Conservation (phyloP, 2,113 vertebrate genomes). For the Lynx canadensis region DNA sequence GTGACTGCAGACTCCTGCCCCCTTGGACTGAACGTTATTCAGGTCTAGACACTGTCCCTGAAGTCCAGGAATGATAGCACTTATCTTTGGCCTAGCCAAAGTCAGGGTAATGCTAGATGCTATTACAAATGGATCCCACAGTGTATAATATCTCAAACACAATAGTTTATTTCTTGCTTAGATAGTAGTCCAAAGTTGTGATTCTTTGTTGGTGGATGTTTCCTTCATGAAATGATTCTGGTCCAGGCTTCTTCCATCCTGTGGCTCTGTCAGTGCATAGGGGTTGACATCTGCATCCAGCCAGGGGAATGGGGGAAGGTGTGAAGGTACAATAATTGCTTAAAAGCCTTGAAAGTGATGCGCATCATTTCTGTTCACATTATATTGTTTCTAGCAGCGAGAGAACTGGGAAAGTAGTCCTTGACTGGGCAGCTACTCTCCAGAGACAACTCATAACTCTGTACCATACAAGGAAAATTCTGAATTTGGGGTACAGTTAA, state of each 20-base stretch:
- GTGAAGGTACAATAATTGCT: background rate
- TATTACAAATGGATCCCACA: background rate
- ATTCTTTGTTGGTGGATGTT: background rate
- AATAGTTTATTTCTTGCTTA: background rate
- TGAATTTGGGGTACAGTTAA: conserved; percentile 3
- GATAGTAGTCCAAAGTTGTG: background rate
- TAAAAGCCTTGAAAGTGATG: background rate
- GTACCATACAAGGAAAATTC: background rate
- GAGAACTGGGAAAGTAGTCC: background rate
- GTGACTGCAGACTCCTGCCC: background rate
- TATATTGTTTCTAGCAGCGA: background rate
- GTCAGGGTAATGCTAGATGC: background rate
- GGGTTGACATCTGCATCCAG: background rate
- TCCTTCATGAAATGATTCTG: background rate
- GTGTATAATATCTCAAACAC: background rate
- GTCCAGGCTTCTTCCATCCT: background rate
- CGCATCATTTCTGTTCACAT: background rate
- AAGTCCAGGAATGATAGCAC: background rate
- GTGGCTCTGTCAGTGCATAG: background rate
- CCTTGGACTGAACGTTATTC: background rate
- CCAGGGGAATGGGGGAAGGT: background rate
- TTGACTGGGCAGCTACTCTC: background rate
- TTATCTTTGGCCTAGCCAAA: background rate
- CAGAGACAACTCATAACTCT: background rate
- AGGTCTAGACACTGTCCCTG: background rate